Percentiles rank a stretch among this genome's conserved stretches.
Evolutionary conservation across 2,797 vertebrate genomes (phyloP).

Genomic region (Manis javanica): DNA sequence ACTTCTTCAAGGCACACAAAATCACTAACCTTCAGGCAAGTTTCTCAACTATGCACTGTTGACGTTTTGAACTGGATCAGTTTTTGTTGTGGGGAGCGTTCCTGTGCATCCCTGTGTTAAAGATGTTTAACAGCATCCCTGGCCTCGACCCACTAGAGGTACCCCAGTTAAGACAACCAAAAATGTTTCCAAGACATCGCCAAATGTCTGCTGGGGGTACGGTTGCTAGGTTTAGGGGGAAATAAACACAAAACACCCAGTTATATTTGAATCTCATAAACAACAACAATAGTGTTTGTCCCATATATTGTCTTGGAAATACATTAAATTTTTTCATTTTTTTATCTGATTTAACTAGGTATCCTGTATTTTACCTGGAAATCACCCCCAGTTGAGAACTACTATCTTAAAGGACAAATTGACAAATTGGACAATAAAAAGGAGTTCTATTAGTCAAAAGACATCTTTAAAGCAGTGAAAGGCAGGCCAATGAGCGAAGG

Average conservation of each 20-base stretch:
- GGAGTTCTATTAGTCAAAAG: not conserved
- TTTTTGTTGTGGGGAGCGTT: not conserved
- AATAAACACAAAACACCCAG: not conserved
- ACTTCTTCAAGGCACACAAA: constrained; percentile 3
- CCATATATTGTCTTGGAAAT: not conserved
- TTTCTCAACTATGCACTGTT: not conserved
- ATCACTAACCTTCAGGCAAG: not conserved
- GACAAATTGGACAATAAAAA: not conserved
- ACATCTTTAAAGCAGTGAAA: not conserved
- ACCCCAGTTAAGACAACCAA: not conserved
- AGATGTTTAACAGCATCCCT: not conserved
- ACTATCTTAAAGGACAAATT: constrained; percentile 12
- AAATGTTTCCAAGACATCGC: not conserved
- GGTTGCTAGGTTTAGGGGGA: not conserved
- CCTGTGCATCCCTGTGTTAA: not conserved
- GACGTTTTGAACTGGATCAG: not conserved
- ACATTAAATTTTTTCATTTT: not conserved
- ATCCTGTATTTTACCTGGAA: constrained; percentile 1
- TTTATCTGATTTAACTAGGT: not conserved
- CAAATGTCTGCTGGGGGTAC: not conserved
- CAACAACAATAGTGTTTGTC: not conserved
- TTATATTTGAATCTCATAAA: constrained; percentile 27
- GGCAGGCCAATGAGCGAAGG: not conserved
- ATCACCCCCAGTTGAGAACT: not conserved
- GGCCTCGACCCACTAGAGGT: not conserved